These are phyloP conservation scores for Opisthocomus hoazin DNA, from an alignment of 2,113 vertebrate genomes.

Conservation along the genomic window DNA sequence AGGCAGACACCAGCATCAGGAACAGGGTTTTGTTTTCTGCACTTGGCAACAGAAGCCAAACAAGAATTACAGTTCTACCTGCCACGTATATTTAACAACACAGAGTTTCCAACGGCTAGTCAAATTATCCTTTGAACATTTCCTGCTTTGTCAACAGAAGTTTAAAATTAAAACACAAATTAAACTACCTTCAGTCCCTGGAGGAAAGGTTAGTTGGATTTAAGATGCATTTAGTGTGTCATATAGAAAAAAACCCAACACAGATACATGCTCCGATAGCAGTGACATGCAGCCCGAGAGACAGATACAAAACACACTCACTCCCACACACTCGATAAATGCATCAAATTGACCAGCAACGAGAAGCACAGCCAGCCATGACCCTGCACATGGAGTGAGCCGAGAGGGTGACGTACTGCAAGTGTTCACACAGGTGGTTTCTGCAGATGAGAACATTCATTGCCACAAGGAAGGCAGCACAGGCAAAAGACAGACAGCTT, in stretches of 20 bases:
- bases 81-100: neutral
- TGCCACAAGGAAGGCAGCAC: neutral
- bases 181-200: neutral
- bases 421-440: neutral
- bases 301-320: neutral
- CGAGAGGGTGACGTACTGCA: neutral
- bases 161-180: conserved; percentile 1
- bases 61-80: neutral
- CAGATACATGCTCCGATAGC: neutral
- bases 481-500: conserved; percentile 59
- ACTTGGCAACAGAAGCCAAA: neutral
- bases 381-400: neutral
- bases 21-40: neutral
- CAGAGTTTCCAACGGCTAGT: neutral
- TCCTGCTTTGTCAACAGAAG: neutral
- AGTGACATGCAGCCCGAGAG: neutral
- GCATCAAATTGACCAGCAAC: neutral
- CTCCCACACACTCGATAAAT: neutral
- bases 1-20: neutral
- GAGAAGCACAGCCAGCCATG: neutral
- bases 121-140: neutral
- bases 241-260: neutral
- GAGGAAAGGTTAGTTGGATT: neutral
- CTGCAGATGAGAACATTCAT: conserved; percentile 1
- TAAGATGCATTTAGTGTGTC: neutral